phyloP scores from a whole-genome alignment of 2,888 invertebrate genomes.

The Ornithoptera priamus region DNA sequence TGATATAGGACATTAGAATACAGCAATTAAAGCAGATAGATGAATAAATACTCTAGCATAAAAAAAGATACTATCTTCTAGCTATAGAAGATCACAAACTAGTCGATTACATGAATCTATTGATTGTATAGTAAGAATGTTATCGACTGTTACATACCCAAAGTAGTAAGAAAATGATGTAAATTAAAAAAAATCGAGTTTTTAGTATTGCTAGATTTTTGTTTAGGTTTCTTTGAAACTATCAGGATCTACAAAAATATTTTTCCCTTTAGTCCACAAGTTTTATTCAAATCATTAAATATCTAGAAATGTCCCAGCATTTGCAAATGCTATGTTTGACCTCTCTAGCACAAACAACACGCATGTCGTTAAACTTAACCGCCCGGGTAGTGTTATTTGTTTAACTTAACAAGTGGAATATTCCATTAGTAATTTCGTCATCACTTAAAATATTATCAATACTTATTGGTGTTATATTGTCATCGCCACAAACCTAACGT shows the following conservation, averaged over 20 bases:
- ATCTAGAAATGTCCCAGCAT: not conserved
- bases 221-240: no score
- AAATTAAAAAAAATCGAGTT: no score
- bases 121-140: no score
- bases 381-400: not conserved
- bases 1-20: no score
- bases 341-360: not conserved
- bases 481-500: not conserved
- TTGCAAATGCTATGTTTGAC: not conserved
- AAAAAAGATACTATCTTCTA: no score
- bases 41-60: no score
- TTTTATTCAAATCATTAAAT: not conserved
- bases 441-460: not conserved
- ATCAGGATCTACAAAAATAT: not conserved
- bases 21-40: no score
- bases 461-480: not conserved
- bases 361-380: not conserved
- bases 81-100: no score
- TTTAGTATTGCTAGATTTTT: no score
- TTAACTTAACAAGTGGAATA: slow-evolving; percentile 3
- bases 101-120: no score
- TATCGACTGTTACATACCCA: no score
- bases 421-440: slow-evolving; percentile 18
- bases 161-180: no score
- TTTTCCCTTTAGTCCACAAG: not conserved